Percentiles rank a stretch among this genome's conserved stretches.
phyloP scores from a whole-genome alignment of 1,140 invertebrate genomes.

The Sinonovacula constricta region DNA sequence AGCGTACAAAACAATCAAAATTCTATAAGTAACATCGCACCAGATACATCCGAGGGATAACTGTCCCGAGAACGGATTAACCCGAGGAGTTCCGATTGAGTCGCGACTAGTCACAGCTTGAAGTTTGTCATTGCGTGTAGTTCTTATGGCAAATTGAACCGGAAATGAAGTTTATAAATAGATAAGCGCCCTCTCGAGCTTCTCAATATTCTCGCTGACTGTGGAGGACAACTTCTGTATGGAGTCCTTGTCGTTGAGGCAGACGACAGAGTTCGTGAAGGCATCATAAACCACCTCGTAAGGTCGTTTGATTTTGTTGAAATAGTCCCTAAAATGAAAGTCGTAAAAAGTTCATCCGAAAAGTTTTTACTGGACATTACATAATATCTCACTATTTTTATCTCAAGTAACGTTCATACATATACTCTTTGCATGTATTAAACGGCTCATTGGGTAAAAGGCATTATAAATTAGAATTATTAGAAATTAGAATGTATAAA shows the following conservation, averaged over 20 bases:
- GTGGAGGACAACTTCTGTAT: slow-evolving; percentile 20
- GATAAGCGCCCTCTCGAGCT: slow-evolving; percentile 28
- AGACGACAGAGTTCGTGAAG: slow-evolving; percentile 94
- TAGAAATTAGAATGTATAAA: not conserved
- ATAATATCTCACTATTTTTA: not conserved
- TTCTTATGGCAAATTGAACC: no score
- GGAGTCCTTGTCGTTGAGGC: slow-evolving; percentile 88
- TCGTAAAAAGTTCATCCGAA: no score
- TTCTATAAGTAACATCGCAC: no score
- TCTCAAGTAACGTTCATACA: not conserved
- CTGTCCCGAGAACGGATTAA: no score
- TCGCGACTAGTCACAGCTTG: no score
- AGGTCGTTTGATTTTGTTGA: slow-evolving; percentile 91
- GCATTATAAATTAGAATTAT: not conserved
- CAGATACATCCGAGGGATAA: no score
- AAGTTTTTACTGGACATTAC: no score
- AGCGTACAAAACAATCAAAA: no score
- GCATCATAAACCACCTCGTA: slow-evolving; percentile 97
- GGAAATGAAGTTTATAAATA: no score
- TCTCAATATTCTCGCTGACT: slow-evolving; percentile 8
- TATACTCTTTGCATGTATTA: not conserved
- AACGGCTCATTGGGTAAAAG: not conserved
- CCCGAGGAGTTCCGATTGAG: no score
- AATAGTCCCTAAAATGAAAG: slow-evolving; percentile 89
- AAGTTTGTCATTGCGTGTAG: no score